These are phyloP conservation scores for Erythrolamprus reginae DNA, from an alignment of 2,113 vertebrate species.

Conservation along the genomic window DNA sequence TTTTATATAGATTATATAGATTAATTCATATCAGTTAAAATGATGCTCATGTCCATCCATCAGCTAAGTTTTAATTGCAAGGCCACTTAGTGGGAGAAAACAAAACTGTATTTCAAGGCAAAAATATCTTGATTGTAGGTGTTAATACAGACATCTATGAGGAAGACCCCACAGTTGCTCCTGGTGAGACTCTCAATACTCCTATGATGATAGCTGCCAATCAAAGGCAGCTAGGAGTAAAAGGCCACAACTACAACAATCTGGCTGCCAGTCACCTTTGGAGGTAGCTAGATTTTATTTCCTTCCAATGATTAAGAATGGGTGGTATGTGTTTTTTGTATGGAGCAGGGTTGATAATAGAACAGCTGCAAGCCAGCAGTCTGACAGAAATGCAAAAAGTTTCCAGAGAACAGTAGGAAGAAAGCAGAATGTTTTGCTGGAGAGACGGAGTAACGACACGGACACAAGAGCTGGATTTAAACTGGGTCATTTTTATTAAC, in stretches of 20 bases:
- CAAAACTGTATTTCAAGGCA: neutral
- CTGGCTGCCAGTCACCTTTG: neutral
- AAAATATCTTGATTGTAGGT: neutral
- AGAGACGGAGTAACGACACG: too few relatives aligned
- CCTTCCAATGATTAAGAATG: neutral
- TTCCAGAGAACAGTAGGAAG: neutral
- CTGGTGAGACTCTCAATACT: neutral
- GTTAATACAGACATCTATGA: neutral
- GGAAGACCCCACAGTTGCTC: neutral
- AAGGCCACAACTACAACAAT: neutral
- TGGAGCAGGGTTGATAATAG: neutral
- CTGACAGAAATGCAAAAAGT: neutral
- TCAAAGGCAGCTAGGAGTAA: neutral
- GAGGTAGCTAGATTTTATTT: neutral
- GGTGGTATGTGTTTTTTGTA: neutral
- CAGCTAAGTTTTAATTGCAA: neutral
- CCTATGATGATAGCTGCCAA: neutral
- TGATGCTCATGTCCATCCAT: neutral
- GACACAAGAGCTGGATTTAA: too few relatives aligned
- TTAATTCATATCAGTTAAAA: neutral
- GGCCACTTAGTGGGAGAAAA: neutral
- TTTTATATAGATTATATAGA: neutral
- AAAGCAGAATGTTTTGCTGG: neutral
- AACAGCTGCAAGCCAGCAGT: neutral
- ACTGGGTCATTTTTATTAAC: too few relatives aligned